Evolutionary conservation across 2,797 vertebrate species (phyloP).

Genomic region (Spea hammondii): DNA sequence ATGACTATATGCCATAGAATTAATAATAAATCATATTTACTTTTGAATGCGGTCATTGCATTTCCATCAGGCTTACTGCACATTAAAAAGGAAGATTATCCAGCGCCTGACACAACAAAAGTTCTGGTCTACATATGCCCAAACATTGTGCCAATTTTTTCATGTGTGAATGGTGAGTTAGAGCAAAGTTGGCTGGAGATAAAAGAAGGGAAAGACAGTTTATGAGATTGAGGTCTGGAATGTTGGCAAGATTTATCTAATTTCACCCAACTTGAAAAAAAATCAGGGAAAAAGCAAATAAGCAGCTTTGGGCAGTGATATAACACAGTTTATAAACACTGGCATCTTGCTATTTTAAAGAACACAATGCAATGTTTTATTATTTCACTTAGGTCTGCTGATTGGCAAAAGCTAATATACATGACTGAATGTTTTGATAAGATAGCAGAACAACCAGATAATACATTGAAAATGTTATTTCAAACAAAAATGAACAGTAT

Average conservation of each 20-base stretch:
- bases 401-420: background rate
- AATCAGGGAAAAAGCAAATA: conserved; percentile 3
- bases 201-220: conserved; percentile 13
- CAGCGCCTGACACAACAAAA: background rate
- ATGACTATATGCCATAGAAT: no score
- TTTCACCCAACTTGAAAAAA: conserved; percentile 26
- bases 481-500: no score
- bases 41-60: no score
- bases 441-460: no score
- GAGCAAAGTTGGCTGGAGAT: conserved; percentile 39
- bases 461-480: no score
- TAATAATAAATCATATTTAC: no score
- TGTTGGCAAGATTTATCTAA: conserved; percentile 37
- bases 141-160: conserved; percentile 33
- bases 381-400: background rate
- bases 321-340: conserved; percentile 41
- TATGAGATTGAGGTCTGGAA: conserved; percentile 37
- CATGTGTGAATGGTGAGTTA: conserved; percentile 46
- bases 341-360: conserved; percentile 14
- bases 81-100: conserved; percentile 5
- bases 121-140: conserved; percentile 47
- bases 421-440: no score
- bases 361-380: conserved; percentile 8
- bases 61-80: no score
- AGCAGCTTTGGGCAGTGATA: conserved; percentile 30